Conservation (phyloP, 64 coral and sea anemone species). For the Pocillopora verrucosa region DNA sequence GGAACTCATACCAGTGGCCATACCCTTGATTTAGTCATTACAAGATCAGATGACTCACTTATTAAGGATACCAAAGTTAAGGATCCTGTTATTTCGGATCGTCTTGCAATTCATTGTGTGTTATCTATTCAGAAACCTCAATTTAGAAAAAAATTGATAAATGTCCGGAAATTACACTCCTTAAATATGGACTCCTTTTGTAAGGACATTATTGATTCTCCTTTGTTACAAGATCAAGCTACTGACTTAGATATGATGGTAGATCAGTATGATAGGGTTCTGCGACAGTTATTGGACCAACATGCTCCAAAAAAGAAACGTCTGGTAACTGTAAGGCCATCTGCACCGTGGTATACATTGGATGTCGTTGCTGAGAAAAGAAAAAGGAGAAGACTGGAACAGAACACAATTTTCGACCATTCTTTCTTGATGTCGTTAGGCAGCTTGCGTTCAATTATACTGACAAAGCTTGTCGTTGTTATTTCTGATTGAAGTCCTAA, state of each 20-base stretch:
- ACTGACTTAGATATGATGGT: constrained; percentile 7
- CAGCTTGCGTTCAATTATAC: no score
- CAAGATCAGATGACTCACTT: constrained; percentile 26
- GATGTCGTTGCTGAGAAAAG: constrained; percentile 10
- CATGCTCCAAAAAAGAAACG: no score
- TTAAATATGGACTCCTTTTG: background rate
- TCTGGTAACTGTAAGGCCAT: background rate
- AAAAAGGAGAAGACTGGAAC: constrained; percentile 22
- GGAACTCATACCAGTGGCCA: constrained; percentile 19
- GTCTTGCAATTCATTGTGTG: constrained; percentile 25
- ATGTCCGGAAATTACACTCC: constrained; percentile 9
- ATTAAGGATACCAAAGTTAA: constrained; percentile 22
- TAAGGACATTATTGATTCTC: no score
- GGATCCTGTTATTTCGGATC: constrained; percentile 37
- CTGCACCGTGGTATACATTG: background rate
- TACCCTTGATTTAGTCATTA: constrained; percentile 34
- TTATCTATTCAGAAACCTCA: constrained; percentile 36
- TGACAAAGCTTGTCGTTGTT: no score
- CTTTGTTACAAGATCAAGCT: background rate
- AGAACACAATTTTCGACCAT: no score
- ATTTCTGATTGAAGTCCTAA: no score
- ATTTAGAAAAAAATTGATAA: constrained; percentile 21
- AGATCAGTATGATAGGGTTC: background rate
- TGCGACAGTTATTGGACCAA: no score
- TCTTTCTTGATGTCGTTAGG: no score